Base-by-base conservation (phyloP, 2,888 invertebrate species). In the Polietes domitor region DNA sequence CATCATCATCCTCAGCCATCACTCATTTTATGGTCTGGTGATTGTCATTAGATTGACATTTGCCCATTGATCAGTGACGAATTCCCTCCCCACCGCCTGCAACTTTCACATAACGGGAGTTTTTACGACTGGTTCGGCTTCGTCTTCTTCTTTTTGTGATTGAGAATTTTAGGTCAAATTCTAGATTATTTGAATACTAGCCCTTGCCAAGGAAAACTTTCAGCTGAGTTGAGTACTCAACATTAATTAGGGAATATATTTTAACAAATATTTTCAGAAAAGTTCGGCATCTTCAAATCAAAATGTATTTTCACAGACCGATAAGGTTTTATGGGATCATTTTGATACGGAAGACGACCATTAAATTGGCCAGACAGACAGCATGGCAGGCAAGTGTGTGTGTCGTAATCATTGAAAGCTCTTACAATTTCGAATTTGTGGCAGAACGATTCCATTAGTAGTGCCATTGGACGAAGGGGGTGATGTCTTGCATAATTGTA, bases 41-140 rank as follows among this genome's bases (percentile, higher is more conserved):
- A 68, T 68, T 68, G 68, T 68, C 68, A 68, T 68, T 68, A 43
- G 43, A 68, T 68, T 68, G 68, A 68, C 68, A 68, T 68, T 68
- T 68, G 68, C 5, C 21, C 37, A 68, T 68, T 68, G 68, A 68
- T 68, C 68, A 68, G n/a, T 61, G 47, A 47, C 61, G 68, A 10
- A 65, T 21, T 28, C 63, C 12, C 37, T 15, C 15, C 32, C 61
- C 28, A 12, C 32, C 32, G 7, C 47, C 26, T 12, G 68, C 43
- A 26, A 68, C 68, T 41, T 43, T 68, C 43, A 43, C 68, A 68
- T 24, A 68, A 68, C 68, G 68, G 68, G 68, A 68, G 68, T 68
- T 68, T 37, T 65, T 65, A 68, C 43, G 41, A 68, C 43, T 41
- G 47, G 43, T 68, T 65, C 32, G n/a, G n/a, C n/a, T n/a, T n/a